Percentiles rank a stretch among this genome's conserved stretches.
phyloP scores from a whole-genome alignment of 2,888 invertebrate genomes.

The Xanthorhoe designata region DNA sequence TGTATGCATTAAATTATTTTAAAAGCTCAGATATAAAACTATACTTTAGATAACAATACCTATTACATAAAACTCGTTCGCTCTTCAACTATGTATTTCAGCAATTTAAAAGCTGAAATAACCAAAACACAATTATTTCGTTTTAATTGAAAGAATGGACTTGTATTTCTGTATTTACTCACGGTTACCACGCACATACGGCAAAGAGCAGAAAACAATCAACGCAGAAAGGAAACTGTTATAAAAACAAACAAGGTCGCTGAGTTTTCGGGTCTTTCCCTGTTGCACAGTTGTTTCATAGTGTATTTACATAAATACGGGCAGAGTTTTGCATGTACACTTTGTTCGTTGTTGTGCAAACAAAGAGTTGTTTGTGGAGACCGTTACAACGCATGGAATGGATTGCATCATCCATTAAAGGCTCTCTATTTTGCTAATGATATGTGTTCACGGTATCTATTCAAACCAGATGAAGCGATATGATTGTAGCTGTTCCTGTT shows the following conservation, averaged over 20 bases:
- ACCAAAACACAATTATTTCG: conserved; percentile 32
- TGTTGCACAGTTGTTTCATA: conserved; percentile 68
- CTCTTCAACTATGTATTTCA: not conserved
- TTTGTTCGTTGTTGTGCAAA: conserved; percentile 70
- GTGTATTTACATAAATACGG: conserved; percentile 76
- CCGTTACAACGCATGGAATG: conserved; percentile 57
- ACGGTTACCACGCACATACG: conserved; percentile 42
- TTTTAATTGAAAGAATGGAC: conserved; percentile 42
- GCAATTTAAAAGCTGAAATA: conserved; percentile 1
- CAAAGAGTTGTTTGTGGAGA: conserved; percentile 63
- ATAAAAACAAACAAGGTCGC: conserved; percentile 69
- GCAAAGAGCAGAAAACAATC: conserved; percentile 60
- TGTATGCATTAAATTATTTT: not conserved
- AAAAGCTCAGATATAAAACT: not conserved
- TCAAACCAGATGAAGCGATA: not conserved
- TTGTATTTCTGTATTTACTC: conserved; percentile 38
- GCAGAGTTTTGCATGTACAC: conserved; percentile 67
- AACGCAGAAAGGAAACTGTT: conserved; percentile 63
- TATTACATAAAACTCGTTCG: not conserved
- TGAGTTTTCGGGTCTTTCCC: conserved; percentile 62
- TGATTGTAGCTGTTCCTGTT: not conserved
- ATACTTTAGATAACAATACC: too few species aligned
- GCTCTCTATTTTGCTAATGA: conserved; percentile 44
- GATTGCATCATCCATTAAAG: conserved; percentile 66
- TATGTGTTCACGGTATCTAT: conserved; percentile 15